Percentiles rank a stretch among this genome's conserved stretches.
phyloP scores from a whole-genome alignment of 2,888 invertebrate species.

The Tetragnatha montana region DNA sequence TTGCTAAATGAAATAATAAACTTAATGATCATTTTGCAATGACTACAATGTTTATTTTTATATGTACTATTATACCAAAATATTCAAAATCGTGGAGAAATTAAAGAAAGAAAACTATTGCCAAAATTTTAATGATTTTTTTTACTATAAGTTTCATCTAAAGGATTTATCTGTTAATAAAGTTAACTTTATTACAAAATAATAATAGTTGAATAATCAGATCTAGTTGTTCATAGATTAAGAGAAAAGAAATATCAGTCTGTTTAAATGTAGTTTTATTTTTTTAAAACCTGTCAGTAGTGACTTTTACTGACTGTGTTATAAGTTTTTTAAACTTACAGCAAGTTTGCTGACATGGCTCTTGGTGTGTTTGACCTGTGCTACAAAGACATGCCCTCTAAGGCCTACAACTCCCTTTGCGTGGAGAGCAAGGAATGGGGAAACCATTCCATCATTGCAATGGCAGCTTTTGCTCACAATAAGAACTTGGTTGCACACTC shows the following conservation, averaged over 20 bases:
- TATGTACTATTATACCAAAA: too few relatives aligned
- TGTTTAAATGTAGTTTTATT: background rate
- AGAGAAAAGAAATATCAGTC: background rate
- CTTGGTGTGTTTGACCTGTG: slow-evolving; percentile 75
- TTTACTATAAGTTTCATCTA: too few relatives aligned
- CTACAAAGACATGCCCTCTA: slow-evolving; percentile 74
- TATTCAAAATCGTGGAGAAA: too few relatives aligned
- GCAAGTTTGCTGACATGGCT: slow-evolving; percentile 73
- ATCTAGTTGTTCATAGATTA: background rate
- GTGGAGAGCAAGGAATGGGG: slow-evolving; percentile 75
- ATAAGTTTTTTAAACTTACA: slow-evolving; percentile 27
- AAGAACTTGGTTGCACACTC: slow-evolving; percentile 78
- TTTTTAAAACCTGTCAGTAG: background rate
- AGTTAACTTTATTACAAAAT: too few relatives aligned
- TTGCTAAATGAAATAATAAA: too few relatives aligned
- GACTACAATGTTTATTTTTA: too few relatives aligned
- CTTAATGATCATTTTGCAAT: too few relatives aligned
- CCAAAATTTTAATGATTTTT: too few relatives aligned
- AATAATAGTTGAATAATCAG: too few relatives aligned
- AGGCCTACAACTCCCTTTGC: slow-evolving; percentile 75
- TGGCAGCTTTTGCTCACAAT: slow-evolving; percentile 76
- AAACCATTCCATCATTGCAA: slow-evolving; percentile 75
- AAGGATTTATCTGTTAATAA: too few relatives aligned
- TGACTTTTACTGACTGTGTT: background rate
- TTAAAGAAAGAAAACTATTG: too few relatives aligned